Conservation (phyloP, 2,888 invertebrate species). For the Myopa tessellatipennis region DNA sequence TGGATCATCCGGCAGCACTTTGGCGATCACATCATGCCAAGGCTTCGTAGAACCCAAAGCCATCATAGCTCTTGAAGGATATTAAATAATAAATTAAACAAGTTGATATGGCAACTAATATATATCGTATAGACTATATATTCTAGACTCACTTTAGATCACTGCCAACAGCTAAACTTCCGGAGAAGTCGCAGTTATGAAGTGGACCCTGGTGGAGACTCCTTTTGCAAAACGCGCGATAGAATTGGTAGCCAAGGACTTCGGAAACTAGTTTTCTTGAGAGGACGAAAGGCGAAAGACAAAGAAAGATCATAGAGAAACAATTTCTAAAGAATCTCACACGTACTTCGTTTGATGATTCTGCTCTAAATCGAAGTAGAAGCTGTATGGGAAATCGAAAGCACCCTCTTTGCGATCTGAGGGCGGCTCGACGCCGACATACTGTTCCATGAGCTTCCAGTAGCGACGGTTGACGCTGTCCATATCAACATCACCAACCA, state of each 20-base stretch:
- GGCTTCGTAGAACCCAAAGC: constrained; percentile 75
- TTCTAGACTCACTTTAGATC: constrained; percentile 67
- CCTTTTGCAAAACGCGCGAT: constrained; percentile 78
- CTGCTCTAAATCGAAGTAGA: constrained; percentile 71
- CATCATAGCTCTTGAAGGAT: constrained; percentile 64
- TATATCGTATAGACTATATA: constrained; percentile 52
- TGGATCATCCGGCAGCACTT: constrained; percentile 77
- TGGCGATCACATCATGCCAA: constrained; percentile 78
- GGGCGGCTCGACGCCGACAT: constrained; percentile 77
- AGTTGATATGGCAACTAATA: neutral
- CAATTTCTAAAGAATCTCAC: neutral
- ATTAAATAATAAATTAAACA: neutral
- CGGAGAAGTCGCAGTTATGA: constrained; percentile 84
- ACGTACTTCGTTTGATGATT: constrained; percentile 62
- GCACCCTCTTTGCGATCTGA: constrained; percentile 74
- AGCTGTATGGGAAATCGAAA: constrained; percentile 82
- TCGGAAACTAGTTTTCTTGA: constrained; percentile 80
- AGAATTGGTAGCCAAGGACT: constrained; percentile 85
- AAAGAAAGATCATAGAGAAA: neutral
- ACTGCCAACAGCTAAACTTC: constrained; percentile 79
- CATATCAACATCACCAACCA: constrained; percentile 72
- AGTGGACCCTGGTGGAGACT: constrained; percentile 81
- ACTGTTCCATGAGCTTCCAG: constrained; percentile 73
- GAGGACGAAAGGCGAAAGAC: neutral
- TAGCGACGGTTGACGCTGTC: constrained; percentile 76